Evolutionary conservation across 2,888 invertebrate genomes (phyloP), one percentile per base, ranked within the genome.

Genomic region (Philereme vetulata): DNA sequence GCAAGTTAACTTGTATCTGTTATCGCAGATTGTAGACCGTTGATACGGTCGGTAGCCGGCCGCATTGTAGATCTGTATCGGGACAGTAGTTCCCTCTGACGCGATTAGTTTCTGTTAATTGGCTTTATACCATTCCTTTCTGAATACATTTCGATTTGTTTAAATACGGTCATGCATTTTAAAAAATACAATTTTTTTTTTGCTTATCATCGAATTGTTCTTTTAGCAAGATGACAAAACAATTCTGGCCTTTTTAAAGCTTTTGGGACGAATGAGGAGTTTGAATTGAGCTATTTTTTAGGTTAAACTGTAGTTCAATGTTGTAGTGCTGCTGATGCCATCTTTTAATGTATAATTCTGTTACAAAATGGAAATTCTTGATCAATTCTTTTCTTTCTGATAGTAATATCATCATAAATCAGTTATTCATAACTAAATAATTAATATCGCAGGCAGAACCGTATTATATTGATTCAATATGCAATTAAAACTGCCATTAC

Each of bases 1-100:
- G 77, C 85, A 86, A 90, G 88, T 90, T 89, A 88, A 88, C 89
- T 88, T 90, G 91, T 91, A 86, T 85, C 78, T 78, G 76, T 75
- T 90, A 89, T 90, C 90, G 72, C 57, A 72, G 90, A 91, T 91
- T 88, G 87, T 85, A 79, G 84, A 84, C 75, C 74, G 77, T 76
- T 79, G 90, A 90, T 90, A 89, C 80, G 82, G 76, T 74, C 74
- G 70, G 75, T 75, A 74, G 72, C 72, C 72, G 78, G 54, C 8
- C 38, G 38, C 80, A 73, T 74, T 79, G 76, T 77, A 80, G 84
- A 85, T 85, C 71, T 56, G 40, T 82, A 84, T 85, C 84, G 64
- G 66, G 54, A 63, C 73, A 71, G 72, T 74, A 76, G 72, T 78
- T 75, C 68, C 72, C 78, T 71, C 78, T 79, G 75, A 80, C 78